A percentile compares a stretch with the other conserved stretches of the same genome.
These are phyloP conservation scores for Tribolium freemani DNA, from an alignment of 2,888 invertebrate species.

Conservation along the genomic window DNA sequence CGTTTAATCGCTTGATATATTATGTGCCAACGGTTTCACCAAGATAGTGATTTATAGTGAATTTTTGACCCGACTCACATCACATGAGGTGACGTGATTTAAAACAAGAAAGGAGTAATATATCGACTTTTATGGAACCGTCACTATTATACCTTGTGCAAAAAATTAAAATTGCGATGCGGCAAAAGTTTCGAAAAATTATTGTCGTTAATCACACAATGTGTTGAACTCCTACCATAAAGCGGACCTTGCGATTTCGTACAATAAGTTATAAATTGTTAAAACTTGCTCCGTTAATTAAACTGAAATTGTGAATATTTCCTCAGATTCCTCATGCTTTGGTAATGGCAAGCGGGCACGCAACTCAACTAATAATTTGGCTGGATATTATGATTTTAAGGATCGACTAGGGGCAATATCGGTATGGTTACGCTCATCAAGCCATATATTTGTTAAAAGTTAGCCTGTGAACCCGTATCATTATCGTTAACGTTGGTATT, in stretches of 20 bases:
- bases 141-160: background rate
- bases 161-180: conserved; percentile 14
- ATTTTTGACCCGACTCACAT: conserved; percentile 36
- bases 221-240: conserved; percentile 21
- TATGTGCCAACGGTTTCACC: conserved; percentile 36
- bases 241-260: conserved; percentile 25
- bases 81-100: conserved; percentile 34
- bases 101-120: conserved; percentile 25
- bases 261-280: conserved; percentile 36
- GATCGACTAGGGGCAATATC: conserved; percentile 14
- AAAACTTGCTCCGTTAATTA: conserved; percentile 41
- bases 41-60: conserved; percentile 37
- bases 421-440: conserved; percentile 6
- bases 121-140: conserved; percentile 19
- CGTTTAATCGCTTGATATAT: conserved; percentile 38
- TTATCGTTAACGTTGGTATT: conserved; percentile 28
- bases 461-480: conserved; percentile 25
- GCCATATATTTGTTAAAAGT: conserved; percentile 29
- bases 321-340: conserved; percentile 29
- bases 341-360: conserved; percentile 47
- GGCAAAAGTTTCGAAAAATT: conserved; percentile 21
- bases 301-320: conserved; percentile 44
- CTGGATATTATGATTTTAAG: conserved; percentile 46
- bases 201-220: conserved; percentile 15
- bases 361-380: conserved; percentile 48